These are phyloP conservation scores for Phylloscopus whistleri DNA, from an alignment of 2,113 vertebrate genomes.

Conservation along the genomic window DNA sequence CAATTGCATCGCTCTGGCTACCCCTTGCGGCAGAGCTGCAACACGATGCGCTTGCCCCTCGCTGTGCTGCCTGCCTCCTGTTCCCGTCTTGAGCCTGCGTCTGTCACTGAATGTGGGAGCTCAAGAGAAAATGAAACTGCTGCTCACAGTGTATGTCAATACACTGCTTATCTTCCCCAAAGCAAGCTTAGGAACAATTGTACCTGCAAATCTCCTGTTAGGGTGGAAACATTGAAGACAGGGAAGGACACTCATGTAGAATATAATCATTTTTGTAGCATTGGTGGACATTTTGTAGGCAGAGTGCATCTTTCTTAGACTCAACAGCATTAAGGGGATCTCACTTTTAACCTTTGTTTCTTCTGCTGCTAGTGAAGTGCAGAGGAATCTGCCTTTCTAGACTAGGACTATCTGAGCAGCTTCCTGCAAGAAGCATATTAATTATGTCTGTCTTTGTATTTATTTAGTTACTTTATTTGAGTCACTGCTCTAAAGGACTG, in stretches of 20 bases:
- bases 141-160: background rate
- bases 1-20: conserved; percentile 37
- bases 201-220: background rate
- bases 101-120: background rate
- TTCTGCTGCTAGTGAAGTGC: background rate
- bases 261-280: background rate
- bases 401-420: background rate
- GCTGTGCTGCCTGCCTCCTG: background rate
- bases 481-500: background rate
- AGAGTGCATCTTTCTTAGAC: background rate
- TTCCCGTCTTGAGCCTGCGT: background rate
- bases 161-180: background rate
- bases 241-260: background rate
- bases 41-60: background rate
- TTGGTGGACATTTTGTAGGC: background rate
- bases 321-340: background rate
- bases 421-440: background rate
- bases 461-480: background rate
- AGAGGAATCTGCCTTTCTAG: background rate
- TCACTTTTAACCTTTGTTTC: background rate
- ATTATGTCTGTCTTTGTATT: background rate
- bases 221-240: background rate
- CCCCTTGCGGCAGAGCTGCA: conserved; percentile 38
- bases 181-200: background rate
- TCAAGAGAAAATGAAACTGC: background rate